Base-by-base conservation (phyloP, 2,888 invertebrate genomes). In the Drosophila rellima region DNA sequence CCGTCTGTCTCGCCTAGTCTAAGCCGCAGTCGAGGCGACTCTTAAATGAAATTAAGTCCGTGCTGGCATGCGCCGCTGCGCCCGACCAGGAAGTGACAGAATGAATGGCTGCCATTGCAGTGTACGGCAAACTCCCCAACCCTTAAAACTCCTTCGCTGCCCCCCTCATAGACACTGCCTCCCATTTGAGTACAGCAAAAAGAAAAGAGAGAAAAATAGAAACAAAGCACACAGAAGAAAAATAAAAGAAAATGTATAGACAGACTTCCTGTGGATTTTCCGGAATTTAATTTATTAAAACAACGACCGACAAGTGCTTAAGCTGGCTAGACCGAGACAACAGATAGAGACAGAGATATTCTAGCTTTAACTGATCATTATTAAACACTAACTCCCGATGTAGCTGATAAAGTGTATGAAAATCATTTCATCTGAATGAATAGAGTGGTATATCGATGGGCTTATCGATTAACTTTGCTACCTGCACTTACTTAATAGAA, bases 221-320 rank as follows among this genome's bases (percentile, higher is more conserved):
- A 71, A 76, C 74, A 39, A 17, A 6, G 29, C 37, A 78, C 26
- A 63, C 7, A 23, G 45, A 37, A 37, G n/a, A 42, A 15, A 55
- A 55, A 57, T 45, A 57, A 63, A 70, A 80, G 47, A 68, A 61
- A 74, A 68, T 80, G 81, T 78, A 88, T 90, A 90, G 91, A 91
- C 91, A 84, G 91, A 90, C 91, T 91, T 91, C 91, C 91, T 90
- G 91, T 83, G 91, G 92, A 91, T 91, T 91, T 90, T 85, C 90
- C 91, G 82, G 90, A 91, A 92, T 91, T 91, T 91, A 91, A 91
- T 92, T 91, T 91, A 91, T 91, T 91, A 90, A 92, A 91, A 92
- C 88, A 85, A 89, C 85, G 73, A 87, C 74, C 71, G 71, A 73
- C 77, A 78, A 78, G 75, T 70, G 64, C 64, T 64, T 70, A 56